Evolutionary conservation across 2,888 invertebrate species (phyloP), one percentile per base, ranked within the genome.

Genomic region (Carabus problematicus): DNA sequence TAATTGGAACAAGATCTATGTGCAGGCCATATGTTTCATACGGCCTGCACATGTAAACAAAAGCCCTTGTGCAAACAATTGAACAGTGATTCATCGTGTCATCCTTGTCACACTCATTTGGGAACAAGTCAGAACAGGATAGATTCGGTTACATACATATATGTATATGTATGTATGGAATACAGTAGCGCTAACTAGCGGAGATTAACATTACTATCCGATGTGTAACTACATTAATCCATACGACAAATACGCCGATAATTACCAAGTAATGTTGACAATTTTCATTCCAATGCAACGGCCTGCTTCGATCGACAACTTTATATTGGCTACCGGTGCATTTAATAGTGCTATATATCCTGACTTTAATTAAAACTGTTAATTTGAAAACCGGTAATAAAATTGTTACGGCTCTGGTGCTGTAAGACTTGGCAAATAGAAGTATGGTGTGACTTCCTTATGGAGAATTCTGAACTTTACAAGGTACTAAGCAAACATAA

Each of bases 241-340:
- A 62, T 62, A 61, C 62, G 68, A 69, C 68, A 69, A 66, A 66
- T 59, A 66, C 56, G 56, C 54, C 64, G 64, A 59, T 67, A 67
- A 67, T 67, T 59, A 60, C 67, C 59, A 56, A 64, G 56, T 64
- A 55, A 64, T 45, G 64, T 43, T 49, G 16, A 42, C 42, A 41
- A 60, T 67, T 67, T 67, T 67, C 67, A 60, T n/a, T 59, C 43
- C 18, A 64, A 56, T 42, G 64, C 16, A 19, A 39, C 42, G n/a
- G 66, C 47, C 49, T 14, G 47, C 45, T 39, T 29, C 58, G 59
- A 67, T 67, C 29, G 29, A 29, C 29, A 29, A 29, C 29, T 29
- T 29, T 29, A 29, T 29, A 29, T 29, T 29, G 29, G 29, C 29
- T 29, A 29, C 29, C 29, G 29, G 29, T 29, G 29, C 29, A 29